Evolutionary conservation across 1,140 invertebrate genomes (phyloP), one percentile per base, ranked within the genome.

Genomic region (Lucilia cuprina): DNA sequence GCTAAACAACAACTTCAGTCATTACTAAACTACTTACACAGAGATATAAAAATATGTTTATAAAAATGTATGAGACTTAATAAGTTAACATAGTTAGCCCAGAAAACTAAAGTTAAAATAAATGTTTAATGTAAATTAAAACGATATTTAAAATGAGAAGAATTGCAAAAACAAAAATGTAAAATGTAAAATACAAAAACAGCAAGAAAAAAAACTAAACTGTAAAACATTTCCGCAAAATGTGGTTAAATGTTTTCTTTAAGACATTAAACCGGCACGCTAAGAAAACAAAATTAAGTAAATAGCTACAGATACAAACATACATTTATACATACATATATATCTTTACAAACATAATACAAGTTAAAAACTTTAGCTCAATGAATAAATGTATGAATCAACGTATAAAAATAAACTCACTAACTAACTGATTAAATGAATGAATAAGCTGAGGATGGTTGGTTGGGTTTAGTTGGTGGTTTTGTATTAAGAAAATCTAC

Each of bases 211-310:
- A 74, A 74, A 77, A 77, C 25, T 35, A 78, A 47, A 78, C 41
- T 78, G 75, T 78, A 78, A 78, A 78, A 78, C 75, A 78, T 78
- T 78, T 78, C 75, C 75, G 75, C 75, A 78, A 78, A 78, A 78
- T 78, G 75, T 78, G 75, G 75, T 78, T 78, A 78, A 78, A 78
- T 78, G 75, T 78, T 78, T 78, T 47, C 14, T 35, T 78, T 47
- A 47, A 70, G 41, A 78, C 75, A 47, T 19, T 47, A 78, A 47
- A 78, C 75, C 13, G 75, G 8, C 75, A 70, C 65, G 65, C 65
- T 70, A 70, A 70, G 12, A 55, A 55, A 70, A 70, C 19, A 2
- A 19, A 9, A 70, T 19, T 21, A 55, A 55, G 50, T 17, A 55
- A 55, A 55, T 55, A 55, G 41, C 5, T 41, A 41, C 25, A 30